Evolutionary conservation across 2,113 vertebrate species (phyloP).

Genomic region (Empidonax traillii): DNA sequence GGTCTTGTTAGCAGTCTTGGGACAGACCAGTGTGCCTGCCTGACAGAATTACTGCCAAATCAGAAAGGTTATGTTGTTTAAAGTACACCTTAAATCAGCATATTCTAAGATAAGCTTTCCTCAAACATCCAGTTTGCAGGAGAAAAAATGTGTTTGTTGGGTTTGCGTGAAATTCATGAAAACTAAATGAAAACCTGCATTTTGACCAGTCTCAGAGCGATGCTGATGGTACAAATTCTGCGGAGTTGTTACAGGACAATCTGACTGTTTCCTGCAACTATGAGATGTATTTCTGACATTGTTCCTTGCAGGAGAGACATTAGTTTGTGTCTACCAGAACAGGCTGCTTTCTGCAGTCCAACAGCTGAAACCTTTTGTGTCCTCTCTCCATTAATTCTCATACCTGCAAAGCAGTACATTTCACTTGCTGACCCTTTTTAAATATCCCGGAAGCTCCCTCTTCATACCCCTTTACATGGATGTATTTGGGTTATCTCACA

Average conservation of each 20-base stretch:
- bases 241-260: neutral
- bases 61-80: neutral
- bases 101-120: neutral
- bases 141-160: neutral
- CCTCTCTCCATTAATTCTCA: neutral
- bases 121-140: neutral
- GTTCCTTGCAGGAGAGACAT: neutral
- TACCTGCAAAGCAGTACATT: neutral
- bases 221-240: neutral
- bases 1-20: neutral
- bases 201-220: neutral
- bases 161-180: neutral
- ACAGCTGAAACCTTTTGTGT: neutral
- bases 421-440: neutral
- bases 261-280: neutral
- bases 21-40: neutral
- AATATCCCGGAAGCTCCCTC: neutral
- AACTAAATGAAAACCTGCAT: neutral
- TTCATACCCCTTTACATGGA: neutral
- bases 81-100: accelerated
- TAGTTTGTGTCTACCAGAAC: neutral
- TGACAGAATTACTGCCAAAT: neutral
- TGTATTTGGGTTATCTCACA: neutral
- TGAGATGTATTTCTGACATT: neutral
- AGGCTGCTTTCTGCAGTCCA: neutral